phyloP scores from a whole-genome alignment of 2,888 invertebrate genomes.

The Antitype chi region DNA sequence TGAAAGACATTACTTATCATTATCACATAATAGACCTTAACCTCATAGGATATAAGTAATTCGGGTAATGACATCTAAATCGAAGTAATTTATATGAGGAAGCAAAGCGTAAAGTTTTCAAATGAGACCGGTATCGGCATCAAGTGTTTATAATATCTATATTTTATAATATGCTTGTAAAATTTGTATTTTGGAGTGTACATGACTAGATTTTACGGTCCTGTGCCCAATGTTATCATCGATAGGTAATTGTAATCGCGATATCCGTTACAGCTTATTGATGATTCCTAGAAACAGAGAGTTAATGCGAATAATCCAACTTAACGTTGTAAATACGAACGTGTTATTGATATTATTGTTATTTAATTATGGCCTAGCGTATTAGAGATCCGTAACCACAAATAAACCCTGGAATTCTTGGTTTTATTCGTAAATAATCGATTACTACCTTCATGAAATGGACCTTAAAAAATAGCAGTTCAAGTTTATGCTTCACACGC shows the following conservation, averaged over 20 bases:
- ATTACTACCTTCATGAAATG: neutral
- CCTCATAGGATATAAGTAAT: slow-evolving; percentile 26
- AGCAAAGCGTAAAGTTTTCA: slow-evolving; percentile 19
- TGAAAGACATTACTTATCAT: slow-evolving; percentile 20
- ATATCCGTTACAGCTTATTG: slow-evolving; percentile 66
- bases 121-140: slow-evolving; percentile 29
- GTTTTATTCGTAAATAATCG: neutral
- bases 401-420: neutral
- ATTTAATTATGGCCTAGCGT: slow-evolving; percentile 40
- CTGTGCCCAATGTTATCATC: slow-evolving; percentile 59
- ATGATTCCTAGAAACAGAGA: slow-evolving; percentile 64
- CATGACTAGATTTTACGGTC: slow-evolving; percentile 54
- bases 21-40: slow-evolving; percentile 31
- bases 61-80: slow-evolving; percentile 30
- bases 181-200: slow-evolving; percentile 46
- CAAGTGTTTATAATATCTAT: slow-evolving; percentile 32
- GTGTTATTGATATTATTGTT: slow-evolving; percentile 60
- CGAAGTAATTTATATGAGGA: slow-evolving; percentile 19
- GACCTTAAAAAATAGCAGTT: neutral
- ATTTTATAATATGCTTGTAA: slow-evolving; percentile 58
- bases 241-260: slow-evolving; percentile 68
- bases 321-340: slow-evolving; percentile 58
- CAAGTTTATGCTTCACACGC: too few relatives aligned
- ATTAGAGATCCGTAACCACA: slow-evolving; percentile 62
- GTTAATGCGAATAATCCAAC: slow-evolving; percentile 67